A percentile compares a stretch with the other conserved stretches of the same genome.
These are phyloP conservation scores for Drosophila hydei DNA, from an alignment of 1,140 invertebrate genomes.

Conservation along the genomic window DNA sequence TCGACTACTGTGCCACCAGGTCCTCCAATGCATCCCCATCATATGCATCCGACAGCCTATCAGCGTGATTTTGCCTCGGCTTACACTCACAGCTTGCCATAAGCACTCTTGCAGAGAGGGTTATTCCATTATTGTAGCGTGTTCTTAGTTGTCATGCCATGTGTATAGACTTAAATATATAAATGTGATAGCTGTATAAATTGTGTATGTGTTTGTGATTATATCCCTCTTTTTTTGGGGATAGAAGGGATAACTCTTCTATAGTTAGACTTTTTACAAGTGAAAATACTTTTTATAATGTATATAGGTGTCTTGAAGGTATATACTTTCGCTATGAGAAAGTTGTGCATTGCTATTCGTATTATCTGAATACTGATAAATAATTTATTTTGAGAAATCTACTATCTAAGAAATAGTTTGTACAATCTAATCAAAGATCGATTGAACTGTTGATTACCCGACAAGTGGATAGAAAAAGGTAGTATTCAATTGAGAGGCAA, in stretches of 20 bases:
- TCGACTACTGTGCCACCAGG: conserved; percentile 24
- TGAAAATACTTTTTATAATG: too few relatives aligned
- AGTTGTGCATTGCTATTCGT: too few relatives aligned
- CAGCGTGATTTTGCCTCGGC: conserved; percentile 81
- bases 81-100: conserved; percentile 71
- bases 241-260: too few relatives aligned
- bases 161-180: conserved; percentile 20
- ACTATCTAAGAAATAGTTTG: too few relatives aligned
- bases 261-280: too few relatives aligned
- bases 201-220: background rate
- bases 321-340: too few relatives aligned
- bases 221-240: background rate
- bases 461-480: background rate
- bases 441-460: too few relatives aligned
- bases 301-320: too few relatives aligned
- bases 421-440: conserved; percentile 1
- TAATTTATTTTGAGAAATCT: background rate
- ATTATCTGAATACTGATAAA: background rate
- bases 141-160: conserved; percentile 12
- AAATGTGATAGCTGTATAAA: conserved; percentile 20
- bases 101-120: background rate
- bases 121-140: conserved; percentile 4
- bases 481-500: conserved; percentile 31
- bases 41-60: conserved; percentile 73
- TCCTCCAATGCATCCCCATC: conserved; percentile 72